Base-by-base conservation (phyloP, 1,140 invertebrate genomes). In the Drosophila mojavensis region DNA sequence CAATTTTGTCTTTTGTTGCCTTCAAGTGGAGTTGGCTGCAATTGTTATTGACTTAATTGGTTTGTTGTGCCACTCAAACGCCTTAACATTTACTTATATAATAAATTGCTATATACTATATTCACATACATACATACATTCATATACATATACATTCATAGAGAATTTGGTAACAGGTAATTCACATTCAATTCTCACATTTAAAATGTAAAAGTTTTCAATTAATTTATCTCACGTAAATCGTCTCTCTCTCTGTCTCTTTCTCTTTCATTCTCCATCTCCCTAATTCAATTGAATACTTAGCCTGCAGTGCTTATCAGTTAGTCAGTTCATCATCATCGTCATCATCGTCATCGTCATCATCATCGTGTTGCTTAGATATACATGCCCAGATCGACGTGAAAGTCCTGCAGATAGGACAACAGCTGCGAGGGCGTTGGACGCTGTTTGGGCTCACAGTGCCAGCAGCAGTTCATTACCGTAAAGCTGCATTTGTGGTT, bases 391-490 rank as follows among this genome's bases (percentile, higher is more conserved):
- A 97, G 94, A 73, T 96, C 96, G 90, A 96, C 95, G 93, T 97
- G 95, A 93, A 98, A 98, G 92, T 98, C 97, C 92, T 98, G 97
- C 60, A 98, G 94, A 92, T 96, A 98, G 30, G 95, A 95, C 43
- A 97, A 94, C 2, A 98, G 94, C 88, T 98, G 97, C 24, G 95
- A 95, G 80, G 97, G 96, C 13, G 97, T 96, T 1, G 97, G 97
- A 50, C 98, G 93, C 68, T 97, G 96, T 43, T 96, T 95, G 3
- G 95, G 94, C 59, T 95, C 94, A 53, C 95, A 94, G 20, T 96
- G 94, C 98, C 97, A 98, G 86, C 97, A 98, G 86, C 96, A 97
- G 15, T 97, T 97, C 97, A 98, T 98, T 72, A 98, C 94, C 39
- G 96, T 96, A 91, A 97, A 98, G 92, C 97, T 97, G 55, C 15